Conservation (phyloP, 2,113 vertebrate species). For the Sapayoa aenigma region DNA sequence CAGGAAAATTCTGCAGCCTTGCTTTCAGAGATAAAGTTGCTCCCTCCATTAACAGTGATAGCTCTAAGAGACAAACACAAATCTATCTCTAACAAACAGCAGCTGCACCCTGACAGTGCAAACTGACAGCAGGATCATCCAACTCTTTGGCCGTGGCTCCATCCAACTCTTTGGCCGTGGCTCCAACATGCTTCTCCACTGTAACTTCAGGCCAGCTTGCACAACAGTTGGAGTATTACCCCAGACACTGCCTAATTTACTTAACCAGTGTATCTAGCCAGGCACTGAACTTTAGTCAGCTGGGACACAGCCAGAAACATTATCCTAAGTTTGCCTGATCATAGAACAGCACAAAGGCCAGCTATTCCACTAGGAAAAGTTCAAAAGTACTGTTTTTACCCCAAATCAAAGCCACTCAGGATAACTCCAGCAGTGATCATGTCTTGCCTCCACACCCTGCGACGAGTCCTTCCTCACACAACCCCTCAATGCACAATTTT, state of each 20-base stretch:
- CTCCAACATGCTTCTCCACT: not conserved
- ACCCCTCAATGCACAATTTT: not conserved
- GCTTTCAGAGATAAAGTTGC: fast-evolving
- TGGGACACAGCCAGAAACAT: not conserved
- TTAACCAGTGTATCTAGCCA: not conserved
- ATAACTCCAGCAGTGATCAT: fast-evolving
- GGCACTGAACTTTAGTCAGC: not conserved
- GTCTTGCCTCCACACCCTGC: not conserved
- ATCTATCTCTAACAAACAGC: not conserved
- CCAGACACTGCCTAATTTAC: not conserved
- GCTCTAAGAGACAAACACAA: not conserved
- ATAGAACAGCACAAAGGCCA: not conserved
- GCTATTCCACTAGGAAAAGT: not conserved
- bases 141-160: not conserved
- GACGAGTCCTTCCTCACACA: fast-evolving
- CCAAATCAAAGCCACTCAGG: not conserved
- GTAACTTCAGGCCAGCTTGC: not conserved
- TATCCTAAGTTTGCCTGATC: not conserved
- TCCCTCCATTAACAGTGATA: not conserved
- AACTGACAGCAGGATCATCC: not conserved
- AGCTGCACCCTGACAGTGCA: not conserved
- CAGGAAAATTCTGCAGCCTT: not conserved
- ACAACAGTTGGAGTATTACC: fast-evolving
- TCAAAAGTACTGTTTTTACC: not conserved
- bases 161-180: not conserved